Percentiles rank a stretch among this genome's conserved stretches.
Conservation (phyloP, 1,140 invertebrate genomes). For the Mycetomoellerius zeteki region DNA sequence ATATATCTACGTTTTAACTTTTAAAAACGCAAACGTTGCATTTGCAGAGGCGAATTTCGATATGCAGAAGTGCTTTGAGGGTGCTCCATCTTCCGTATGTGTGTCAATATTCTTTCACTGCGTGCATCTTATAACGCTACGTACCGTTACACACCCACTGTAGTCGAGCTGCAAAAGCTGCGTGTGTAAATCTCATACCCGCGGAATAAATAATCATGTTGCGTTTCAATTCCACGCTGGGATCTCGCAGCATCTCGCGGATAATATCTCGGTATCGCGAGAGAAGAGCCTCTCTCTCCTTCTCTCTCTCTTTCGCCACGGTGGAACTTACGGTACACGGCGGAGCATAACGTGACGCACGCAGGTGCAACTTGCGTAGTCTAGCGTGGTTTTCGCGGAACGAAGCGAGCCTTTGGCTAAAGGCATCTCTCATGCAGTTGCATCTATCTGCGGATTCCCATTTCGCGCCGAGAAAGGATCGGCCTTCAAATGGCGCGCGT, state of each 20-base stretch:
- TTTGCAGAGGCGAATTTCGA: not conserved
- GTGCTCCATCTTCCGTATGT: slow-evolving; percentile 23
- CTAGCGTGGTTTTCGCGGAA: slow-evolving; percentile 41
- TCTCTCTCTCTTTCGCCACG: not conserved
- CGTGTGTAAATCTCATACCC: slow-evolving; percentile 25
- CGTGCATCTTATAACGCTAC: slow-evolving; percentile 11
- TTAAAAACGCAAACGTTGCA: slow-evolving; percentile 4
- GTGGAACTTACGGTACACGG: slow-evolving; percentile 28
- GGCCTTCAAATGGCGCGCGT: slow-evolving; percentile 45
- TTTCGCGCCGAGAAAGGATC: slow-evolving; percentile 71
- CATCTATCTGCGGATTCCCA: slow-evolving; percentile 53
- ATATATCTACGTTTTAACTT: not conserved
- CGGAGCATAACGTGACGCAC: slow-evolving; percentile 22
- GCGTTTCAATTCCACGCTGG: not conserved
- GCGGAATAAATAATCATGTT: slow-evolving; percentile 41
- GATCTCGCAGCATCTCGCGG: not conserved
- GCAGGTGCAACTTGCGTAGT: slow-evolving; percentile 42
- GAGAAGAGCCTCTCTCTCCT: not conserved
- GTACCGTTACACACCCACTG: slow-evolving; percentile 8
- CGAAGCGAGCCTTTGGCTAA: slow-evolving; percentile 45
- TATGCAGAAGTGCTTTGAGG: not conserved
- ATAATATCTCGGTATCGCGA: not conserved
- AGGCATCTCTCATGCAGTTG: slow-evolving; percentile 61
- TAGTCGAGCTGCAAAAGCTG: not conserved
- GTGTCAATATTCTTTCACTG: slow-evolving; percentile 23